Evolutionary conservation across 2,113 vertebrate genomes (phyloP).

Genomic region (Lontra canadensis): DNA sequence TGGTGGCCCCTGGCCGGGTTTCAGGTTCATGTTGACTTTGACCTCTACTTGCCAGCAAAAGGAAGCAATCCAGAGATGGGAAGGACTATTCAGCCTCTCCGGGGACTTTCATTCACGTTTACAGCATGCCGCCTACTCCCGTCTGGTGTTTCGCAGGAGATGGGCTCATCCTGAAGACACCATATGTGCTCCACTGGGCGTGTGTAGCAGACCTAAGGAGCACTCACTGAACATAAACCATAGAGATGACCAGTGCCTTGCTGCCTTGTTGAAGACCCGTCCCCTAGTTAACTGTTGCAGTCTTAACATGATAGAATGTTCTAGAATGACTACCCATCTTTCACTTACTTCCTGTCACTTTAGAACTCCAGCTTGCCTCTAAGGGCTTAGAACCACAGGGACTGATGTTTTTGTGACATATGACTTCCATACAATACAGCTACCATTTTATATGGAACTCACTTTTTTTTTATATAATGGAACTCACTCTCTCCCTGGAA

Average conservation of each 20-base stretch:
- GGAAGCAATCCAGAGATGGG: neutral
- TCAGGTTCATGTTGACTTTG: neutral
- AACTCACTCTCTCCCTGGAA: constrained; percentile 44
- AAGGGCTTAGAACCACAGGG: constrained; percentile 62
- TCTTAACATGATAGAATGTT: constrained; percentile 57
- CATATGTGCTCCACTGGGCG: constrained; percentile 68
- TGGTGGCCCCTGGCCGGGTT: fast-evolving
- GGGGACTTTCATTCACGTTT: constrained; percentile 50
- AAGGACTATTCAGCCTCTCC: neutral
- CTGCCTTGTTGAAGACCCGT: neutral
- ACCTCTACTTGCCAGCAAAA: neutral
- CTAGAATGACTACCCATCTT: constrained; percentile 72
- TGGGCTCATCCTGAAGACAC: constrained; percentile 12
- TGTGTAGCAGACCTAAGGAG: constrained; percentile 77
- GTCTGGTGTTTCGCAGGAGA: constrained; percentile 12
- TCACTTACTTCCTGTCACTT: constrained; percentile 36
- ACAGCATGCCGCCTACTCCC: neutral
- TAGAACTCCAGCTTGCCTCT: neutral
- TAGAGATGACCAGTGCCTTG: constrained; percentile 59
- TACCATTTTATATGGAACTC: constrained; percentile 47
- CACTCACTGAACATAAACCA: constrained; percentile 70
- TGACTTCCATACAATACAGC: constrained; percentile 46
- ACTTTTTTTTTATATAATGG: constrained; percentile 50
- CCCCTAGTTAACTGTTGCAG: neutral
- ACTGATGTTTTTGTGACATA: constrained; percentile 49